Percentiles rank a stretch among this genome's conserved stretches.
These are phyloP conservation scores for Euwallacea similis DNA, from an alignment of 1,140 invertebrate species.

Conservation along the genomic window DNA sequence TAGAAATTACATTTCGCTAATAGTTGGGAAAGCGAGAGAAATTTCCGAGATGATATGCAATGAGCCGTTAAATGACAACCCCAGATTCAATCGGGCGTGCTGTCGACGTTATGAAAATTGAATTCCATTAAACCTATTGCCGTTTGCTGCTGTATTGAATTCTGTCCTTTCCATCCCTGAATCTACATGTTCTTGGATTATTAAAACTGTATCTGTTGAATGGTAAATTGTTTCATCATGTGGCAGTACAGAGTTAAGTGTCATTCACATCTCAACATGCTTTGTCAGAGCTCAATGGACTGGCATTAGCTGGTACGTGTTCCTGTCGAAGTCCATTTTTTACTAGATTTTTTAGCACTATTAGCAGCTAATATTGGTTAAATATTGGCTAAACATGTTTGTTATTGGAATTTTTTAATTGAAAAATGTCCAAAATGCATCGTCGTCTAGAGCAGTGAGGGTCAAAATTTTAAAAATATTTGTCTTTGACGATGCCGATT, in stretches of 20 bases:
- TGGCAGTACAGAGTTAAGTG: neutral
- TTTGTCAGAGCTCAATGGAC: too few species aligned
- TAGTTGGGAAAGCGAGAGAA: conserved; percentile 21
- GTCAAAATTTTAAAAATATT: too few species aligned
- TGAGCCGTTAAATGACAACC: conserved; percentile 25
- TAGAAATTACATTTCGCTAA: conserved; percentile 35
- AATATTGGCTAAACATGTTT: too few species aligned
- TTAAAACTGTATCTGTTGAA: neutral
- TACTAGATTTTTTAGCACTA: too few species aligned
- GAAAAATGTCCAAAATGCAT: too few species aligned
- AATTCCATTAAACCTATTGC: conserved; percentile 18
- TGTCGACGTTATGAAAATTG: conserved; percentile 25
- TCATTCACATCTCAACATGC: too few species aligned
- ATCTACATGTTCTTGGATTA: neutral
- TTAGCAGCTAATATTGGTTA: too few species aligned
- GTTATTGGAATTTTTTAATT: too few species aligned
- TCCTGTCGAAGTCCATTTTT: neutral
- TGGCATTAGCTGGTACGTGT: neutral
- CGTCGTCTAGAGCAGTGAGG: too few species aligned
- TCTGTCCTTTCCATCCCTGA: neutral
- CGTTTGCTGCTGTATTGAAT: conserved; percentile 9
- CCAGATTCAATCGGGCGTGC: conserved; percentile 26
- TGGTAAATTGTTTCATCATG: neutral
- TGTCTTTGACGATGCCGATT: too few species aligned
- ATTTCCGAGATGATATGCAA: conserved; percentile 24